Conservation (phyloP, 2,888 invertebrate genomes). For the Campoletis raptor region DNA sequence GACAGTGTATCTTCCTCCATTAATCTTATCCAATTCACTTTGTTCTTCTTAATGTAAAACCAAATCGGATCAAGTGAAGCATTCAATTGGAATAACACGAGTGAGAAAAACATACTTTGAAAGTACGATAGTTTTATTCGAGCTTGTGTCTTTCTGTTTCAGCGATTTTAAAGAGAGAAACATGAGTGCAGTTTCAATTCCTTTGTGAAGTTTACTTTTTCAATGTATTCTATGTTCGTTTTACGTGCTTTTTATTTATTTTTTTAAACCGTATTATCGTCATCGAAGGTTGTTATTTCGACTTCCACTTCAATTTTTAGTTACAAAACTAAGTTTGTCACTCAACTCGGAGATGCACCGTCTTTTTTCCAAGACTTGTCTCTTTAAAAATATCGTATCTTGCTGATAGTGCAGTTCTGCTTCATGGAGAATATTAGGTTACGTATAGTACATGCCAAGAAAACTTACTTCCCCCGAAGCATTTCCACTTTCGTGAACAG, state of each 20-base stretch:
- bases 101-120: neutral
- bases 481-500: constrained; percentile 23
- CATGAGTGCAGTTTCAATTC: neutral
- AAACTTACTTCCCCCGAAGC: constrained; percentile 26
- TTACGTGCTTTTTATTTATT: neutral
- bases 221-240: neutral
- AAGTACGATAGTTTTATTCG: neutral
- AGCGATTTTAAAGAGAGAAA: neutral
- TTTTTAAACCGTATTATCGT: neutral
- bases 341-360: neutral
- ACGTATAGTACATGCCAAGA: constrained; percentile 3
- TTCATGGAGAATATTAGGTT: constrained; percentile 15
- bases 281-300: neutral
- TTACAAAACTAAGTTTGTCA: neutral
- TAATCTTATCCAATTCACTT: neutral
- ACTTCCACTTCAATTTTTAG: neutral
- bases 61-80: neutral
- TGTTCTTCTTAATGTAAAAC: neutral
- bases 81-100: neutral
- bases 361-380: neutral
- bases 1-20: neutral
- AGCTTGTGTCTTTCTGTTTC: neutral
- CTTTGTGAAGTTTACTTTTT: neutral
- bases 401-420: neutral
- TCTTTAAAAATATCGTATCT: neutral